Percentiles rank a stretch among this genome's conserved stretches.
Evolutionary conservation across 2,113 vertebrate species (phyloP).

Genomic region (Rhea americana): DNA sequence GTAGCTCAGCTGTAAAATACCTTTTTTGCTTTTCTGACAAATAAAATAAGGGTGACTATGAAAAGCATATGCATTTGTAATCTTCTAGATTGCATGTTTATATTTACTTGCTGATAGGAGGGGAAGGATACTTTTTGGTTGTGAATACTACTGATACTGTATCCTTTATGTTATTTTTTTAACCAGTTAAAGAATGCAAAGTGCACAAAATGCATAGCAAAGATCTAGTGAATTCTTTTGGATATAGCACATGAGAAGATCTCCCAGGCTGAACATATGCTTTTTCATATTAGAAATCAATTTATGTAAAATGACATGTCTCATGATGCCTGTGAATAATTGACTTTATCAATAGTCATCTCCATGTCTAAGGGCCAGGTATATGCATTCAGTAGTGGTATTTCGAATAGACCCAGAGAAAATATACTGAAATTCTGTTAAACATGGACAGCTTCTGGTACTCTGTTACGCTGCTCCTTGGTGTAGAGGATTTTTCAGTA

Average conservation of each 20-base stretch:
- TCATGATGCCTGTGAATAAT: neutral
- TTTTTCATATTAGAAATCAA: rapidly evolving
- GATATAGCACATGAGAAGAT: neutral
- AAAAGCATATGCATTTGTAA: rapidly evolving
- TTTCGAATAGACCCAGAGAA: neutral
- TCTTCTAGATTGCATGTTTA: rapidly evolving
- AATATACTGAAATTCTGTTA: neutral
- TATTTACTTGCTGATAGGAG: neutral
- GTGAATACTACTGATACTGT: neutral
- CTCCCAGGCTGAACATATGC: neutral
- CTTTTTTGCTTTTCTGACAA: neutral
- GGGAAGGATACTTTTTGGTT: neutral
- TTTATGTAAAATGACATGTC: neutral
- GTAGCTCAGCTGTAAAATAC: neutral
- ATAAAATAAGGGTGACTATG: neutral
- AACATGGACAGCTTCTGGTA: neutral
- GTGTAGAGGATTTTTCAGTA: neutral
- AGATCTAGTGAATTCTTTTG: neutral
- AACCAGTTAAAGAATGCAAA: neutral
- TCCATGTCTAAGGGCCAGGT: rapidly evolving
- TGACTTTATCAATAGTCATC: neutral
- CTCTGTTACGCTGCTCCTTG: neutral
- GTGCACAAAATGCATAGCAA: rapidly evolving
- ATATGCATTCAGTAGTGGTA: too few species aligned
- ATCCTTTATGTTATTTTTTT: neutral